Evolutionary conservation across 2,113 vertebrate species (phyloP).

Genomic region (Aegithalos caudatus): DNA sequence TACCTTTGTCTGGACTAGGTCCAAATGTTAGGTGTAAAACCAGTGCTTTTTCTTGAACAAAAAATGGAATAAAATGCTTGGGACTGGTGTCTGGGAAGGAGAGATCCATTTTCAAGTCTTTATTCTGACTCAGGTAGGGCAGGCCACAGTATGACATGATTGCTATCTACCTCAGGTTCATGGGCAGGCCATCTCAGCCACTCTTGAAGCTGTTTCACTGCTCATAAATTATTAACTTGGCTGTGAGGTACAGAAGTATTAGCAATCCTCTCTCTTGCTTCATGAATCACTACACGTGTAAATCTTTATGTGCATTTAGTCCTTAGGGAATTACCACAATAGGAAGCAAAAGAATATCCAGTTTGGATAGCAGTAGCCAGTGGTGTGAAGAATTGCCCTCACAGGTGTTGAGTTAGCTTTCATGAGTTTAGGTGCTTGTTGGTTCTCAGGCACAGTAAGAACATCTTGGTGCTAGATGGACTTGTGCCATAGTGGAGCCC

Average conservation of each 20-base stretch:
- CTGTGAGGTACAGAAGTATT: neutral
- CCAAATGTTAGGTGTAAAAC: neutral
- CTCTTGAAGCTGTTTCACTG: neutral
- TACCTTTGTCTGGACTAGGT: neutral
- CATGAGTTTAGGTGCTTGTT: neutral
- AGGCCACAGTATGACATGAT: neutral
- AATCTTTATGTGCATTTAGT: neutral
- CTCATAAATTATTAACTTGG: conserved; percentile 26
- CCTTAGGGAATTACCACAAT: neutral
- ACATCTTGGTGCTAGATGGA: neutral
- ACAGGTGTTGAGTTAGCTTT: neutral
- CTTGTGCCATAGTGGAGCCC: neutral
- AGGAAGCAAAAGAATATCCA: neutral
- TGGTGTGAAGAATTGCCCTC: neutral
- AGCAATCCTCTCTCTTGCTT: neutral
- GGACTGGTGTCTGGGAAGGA: neutral
- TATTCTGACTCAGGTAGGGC: neutral
- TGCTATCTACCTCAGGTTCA: neutral
- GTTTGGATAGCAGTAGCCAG: neutral
- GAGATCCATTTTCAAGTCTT: neutral
- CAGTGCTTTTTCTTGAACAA: neutral
- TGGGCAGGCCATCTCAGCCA: neutral
- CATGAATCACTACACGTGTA: neutral
- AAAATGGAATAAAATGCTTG: neutral
- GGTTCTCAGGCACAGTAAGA: neutral